These are phyloP conservation scores for Fragum fragum DNA, from an alignment of 2,888 invertebrate species.

Conservation along the genomic window DNA sequence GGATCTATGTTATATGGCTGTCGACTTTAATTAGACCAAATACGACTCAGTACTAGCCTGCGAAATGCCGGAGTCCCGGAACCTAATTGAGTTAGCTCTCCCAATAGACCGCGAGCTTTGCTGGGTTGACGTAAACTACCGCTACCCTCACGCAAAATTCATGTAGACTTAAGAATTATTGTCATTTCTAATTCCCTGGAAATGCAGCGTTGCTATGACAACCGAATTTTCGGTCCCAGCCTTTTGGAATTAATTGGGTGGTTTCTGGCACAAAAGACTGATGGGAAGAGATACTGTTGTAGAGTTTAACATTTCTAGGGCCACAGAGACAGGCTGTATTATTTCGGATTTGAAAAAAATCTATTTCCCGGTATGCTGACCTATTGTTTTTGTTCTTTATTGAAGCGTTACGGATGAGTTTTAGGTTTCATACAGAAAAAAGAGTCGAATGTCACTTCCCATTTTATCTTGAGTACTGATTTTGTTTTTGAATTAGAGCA, in stretches of 20 bases:
- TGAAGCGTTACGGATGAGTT: too few relatives aligned
- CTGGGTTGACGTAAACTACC: constrained; percentile 40
- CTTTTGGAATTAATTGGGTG: constrained; percentile 67
- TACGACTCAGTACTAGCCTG: constrained; percentile 57
- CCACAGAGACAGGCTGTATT: too few relatives aligned
- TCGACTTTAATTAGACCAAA: constrained; percentile 59
- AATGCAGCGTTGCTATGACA: constrained; percentile 58
- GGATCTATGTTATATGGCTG: constrained; percentile 53
- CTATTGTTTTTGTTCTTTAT: too few relatives aligned
- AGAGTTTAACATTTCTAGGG: too few relatives aligned
- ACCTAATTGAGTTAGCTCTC: constrained; percentile 61
- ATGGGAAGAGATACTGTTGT: constrained; percentile 17
- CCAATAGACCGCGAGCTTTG: constrained; percentile 50
- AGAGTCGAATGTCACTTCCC: too few relatives aligned
- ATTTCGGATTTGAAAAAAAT: too few relatives aligned
- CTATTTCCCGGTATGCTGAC: too few relatives aligned
- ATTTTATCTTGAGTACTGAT: too few relatives aligned
- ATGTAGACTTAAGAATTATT: constrained; percentile 62
- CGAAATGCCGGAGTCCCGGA: constrained; percentile 48
- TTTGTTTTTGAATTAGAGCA: too few relatives aligned
- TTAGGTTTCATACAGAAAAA: too few relatives aligned
- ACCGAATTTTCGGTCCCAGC: constrained; percentile 59
- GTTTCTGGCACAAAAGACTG: constrained; percentile 39
- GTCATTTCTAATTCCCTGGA: constrained; percentile 69
- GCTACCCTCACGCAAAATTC: constrained; percentile 60